phyloP scores from a whole-genome alignment of 1,140 invertebrate species.

The Hydropsyche tenuis region DNA sequence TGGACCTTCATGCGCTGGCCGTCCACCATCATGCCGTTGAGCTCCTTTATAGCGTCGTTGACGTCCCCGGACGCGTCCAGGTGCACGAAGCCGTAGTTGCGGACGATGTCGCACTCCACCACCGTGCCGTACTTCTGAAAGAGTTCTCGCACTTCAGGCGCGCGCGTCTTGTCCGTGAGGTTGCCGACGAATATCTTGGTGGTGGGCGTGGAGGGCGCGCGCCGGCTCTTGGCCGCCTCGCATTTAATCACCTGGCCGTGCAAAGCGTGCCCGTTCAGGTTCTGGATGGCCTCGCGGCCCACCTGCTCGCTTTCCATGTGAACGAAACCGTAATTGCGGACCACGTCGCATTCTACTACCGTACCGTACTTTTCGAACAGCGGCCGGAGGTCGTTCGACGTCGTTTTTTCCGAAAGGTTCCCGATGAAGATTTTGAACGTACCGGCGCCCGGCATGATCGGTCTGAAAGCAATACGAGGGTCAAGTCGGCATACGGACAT shows the following conservation, averaged over 20 bases:
- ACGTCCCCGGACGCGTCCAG: conserved; percentile 82
- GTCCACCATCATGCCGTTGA: conserved; percentile 84
- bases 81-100: conserved; percentile 92
- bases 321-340: conserved; percentile 97
- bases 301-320: conserved; percentile 94
- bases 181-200: conserved; percentile 92
- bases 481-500: conserved; percentile 10
- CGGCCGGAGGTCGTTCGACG: conserved; percentile 82
- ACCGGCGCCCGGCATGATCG: conserved; percentile 83
- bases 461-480: conserved; percentile 42
- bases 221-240: conserved; percentile 86
- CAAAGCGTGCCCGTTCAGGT: conserved; percentile 86
- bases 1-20: conserved; percentile 89
- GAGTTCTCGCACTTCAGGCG: conserved; percentile 83
- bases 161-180: conserved; percentile 86
- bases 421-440: conserved; percentile 96
- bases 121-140: conserved; percentile 89
- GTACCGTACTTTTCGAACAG: conserved; percentile 95
- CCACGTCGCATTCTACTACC: conserved; percentile 94
- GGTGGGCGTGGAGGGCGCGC: conserved; percentile 82
- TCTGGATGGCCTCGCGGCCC: conserved; percentile 90
- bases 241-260: conserved; percentile 91
- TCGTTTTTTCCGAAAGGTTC: conserved; percentile 89
- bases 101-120: conserved; percentile 89
- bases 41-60: conserved; percentile 84